These are phyloP conservation scores for Peromyscus maniculatus DNA, from an alignment of 2,113 vertebrate genomes.

Conservation along the genomic window DNA sequence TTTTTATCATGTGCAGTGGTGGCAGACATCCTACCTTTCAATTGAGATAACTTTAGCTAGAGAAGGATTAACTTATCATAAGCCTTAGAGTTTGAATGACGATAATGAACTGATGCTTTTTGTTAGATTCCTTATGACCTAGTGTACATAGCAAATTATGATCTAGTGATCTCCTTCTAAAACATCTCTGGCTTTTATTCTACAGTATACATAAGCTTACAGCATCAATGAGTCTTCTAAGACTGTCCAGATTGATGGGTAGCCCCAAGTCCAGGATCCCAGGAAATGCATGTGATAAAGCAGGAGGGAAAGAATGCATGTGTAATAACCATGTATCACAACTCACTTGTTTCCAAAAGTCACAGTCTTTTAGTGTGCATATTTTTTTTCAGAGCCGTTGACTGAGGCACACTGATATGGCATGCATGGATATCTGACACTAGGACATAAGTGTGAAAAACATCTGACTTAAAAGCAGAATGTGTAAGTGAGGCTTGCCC, in stretches of 20 bases:
- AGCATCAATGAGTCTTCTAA: neutral
- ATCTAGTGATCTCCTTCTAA: neutral
- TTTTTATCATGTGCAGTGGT: neutral
- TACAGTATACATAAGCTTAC: neutral
- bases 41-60: neutral
- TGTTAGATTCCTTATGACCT: neutral
- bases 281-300: neutral
- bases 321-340: neutral
- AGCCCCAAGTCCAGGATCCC: neutral
- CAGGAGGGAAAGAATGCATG: neutral
- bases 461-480: neutral
- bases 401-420: neutral
- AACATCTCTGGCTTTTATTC: constrained; percentile 3
- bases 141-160: neutral
- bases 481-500: neutral
- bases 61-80: no score
- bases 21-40: neutral
- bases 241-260: neutral
- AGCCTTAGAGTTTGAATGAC: neutral
- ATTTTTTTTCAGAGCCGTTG: no score
- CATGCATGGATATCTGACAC: neutral
- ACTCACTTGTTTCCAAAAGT: neutral
- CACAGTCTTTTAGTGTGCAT: neutral
- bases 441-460: neutral
- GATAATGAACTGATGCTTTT: neutral